Percentiles rank a stretch among this genome's conserved stretches.
Evolutionary conservation across 2,797 vertebrate species (phyloP).

Genomic region (Enoplosus armatus): DNA sequence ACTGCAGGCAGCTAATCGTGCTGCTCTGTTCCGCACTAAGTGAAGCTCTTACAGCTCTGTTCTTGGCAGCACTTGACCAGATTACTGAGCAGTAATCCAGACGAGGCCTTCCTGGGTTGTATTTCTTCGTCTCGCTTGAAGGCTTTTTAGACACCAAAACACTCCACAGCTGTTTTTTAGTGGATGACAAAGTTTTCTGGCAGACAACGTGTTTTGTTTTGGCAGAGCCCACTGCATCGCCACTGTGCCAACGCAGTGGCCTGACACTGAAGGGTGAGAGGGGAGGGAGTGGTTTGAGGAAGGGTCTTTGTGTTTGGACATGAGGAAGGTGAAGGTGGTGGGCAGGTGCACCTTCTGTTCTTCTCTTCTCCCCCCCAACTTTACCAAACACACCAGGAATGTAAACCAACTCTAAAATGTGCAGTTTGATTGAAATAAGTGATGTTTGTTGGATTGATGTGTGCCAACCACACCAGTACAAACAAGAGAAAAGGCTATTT

Average conservation of each 20-base stretch:
- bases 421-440: background rate
- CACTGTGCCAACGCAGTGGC: background rate
- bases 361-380: too few species aligned
- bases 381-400: too few species aligned
- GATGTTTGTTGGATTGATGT: background rate
- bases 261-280: background rate
- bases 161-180: background rate
- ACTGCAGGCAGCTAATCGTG: too few species aligned
- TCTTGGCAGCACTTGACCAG: too few species aligned
- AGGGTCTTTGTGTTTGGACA: background rate
- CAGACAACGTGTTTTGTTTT: background rate
- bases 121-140: too few species aligned
- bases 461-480: background rate
- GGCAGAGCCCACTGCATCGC: too few species aligned
- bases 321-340: background rate
- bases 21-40: too few species aligned
- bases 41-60: too few species aligned
- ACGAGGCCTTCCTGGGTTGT: too few species aligned
- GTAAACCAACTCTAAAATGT: too few species aligned
- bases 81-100: too few species aligned
- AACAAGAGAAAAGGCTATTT: background rate
- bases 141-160: background rate
- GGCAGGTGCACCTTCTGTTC: too few species aligned
- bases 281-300: background rate
- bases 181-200: background rate